A percentile compares a stretch with the other conserved stretches of the same genome.
These are phyloP conservation scores for Vombatus ursinus DNA, from an alignment of 2,113 vertebrate genomes.

Conservation along the genomic window DNA sequence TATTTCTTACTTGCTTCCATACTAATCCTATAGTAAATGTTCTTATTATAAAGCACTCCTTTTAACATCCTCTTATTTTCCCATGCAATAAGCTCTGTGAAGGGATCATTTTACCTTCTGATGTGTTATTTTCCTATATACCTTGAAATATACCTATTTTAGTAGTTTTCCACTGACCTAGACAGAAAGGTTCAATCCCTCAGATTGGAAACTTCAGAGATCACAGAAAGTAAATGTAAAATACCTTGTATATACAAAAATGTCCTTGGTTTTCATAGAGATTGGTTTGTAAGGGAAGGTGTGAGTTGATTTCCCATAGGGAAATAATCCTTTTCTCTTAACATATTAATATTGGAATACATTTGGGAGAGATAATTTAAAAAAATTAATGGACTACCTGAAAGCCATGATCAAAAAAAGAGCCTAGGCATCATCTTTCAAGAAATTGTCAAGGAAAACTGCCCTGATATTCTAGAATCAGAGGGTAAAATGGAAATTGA, in stretches of 20 bases:
- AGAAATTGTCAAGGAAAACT: no score
- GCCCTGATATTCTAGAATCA: no score
- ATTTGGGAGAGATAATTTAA: no score
- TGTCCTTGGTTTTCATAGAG: not conserved
- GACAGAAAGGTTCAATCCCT: not conserved
- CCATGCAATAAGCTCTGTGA: not conserved
- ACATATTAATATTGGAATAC: not conserved
- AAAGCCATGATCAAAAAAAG: no score
- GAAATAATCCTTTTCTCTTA: not conserved
- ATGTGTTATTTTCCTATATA: fast-evolving
- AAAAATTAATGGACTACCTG: no score
- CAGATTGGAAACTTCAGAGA: not conserved
- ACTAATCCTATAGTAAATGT: not conserved
- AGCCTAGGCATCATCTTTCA: no score
- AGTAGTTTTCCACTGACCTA: not conserved
- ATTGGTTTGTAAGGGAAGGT: not conserved
- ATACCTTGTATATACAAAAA: not conserved
- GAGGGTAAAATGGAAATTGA: no score
- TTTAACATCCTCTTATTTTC: not conserved
- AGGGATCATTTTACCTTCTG: not conserved
- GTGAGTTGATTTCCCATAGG: not conserved
- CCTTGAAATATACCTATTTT: not conserved
- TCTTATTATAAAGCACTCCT: not conserved
- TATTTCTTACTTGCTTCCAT: not conserved
- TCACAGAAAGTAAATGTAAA: not conserved